phyloP scores from a whole-genome alignment of 2,113 vertebrate genomes.

The Tachysurus fulvidraco region DNA sequence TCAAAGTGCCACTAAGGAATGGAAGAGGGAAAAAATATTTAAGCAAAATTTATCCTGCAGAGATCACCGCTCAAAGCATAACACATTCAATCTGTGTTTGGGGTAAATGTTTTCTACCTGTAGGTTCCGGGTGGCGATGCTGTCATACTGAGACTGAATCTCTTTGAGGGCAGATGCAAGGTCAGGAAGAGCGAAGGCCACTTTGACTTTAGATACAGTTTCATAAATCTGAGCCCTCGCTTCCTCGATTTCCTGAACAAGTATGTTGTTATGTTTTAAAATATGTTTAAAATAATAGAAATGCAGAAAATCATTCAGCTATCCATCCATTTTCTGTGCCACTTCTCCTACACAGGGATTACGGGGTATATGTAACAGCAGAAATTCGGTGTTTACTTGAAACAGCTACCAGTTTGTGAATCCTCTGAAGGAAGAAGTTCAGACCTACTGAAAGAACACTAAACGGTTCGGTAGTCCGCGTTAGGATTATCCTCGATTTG shows the following conservation, averaged over 20 bases:
- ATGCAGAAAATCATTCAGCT: too few species aligned
- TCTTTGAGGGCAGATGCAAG: conserved; percentile 80
- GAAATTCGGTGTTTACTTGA: neutral
- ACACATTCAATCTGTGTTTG: neutral
- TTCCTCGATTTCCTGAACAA: conserved; percentile 75
- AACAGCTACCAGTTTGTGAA: conserved; percentile 73
- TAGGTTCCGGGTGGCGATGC: conserved; percentile 81
- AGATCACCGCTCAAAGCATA: neutral
- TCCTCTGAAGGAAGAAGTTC: conserved; percentile 73
- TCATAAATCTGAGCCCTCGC: conserved; percentile 76
- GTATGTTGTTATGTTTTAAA: neutral
- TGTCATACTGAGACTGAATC: conserved; percentile 80
- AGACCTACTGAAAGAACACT: too few species aligned
- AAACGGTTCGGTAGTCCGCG: too few species aligned
- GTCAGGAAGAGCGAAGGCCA: conserved; percentile 73
- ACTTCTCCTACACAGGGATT: too few species aligned
- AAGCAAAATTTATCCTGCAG: neutral
- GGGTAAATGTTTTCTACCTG: conserved; percentile 68
- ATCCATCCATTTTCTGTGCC: too few species aligned
- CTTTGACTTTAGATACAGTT: conserved; percentile 60
- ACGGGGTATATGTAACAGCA: neutral
- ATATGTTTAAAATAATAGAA: too few species aligned
- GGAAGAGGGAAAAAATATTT: neutral
- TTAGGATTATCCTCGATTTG: too few species aligned
- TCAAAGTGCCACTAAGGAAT: neutral